Evolutionary conservation across 2,888 invertebrate genomes (phyloP).

Genomic region (Eilema sororculum): DNA sequence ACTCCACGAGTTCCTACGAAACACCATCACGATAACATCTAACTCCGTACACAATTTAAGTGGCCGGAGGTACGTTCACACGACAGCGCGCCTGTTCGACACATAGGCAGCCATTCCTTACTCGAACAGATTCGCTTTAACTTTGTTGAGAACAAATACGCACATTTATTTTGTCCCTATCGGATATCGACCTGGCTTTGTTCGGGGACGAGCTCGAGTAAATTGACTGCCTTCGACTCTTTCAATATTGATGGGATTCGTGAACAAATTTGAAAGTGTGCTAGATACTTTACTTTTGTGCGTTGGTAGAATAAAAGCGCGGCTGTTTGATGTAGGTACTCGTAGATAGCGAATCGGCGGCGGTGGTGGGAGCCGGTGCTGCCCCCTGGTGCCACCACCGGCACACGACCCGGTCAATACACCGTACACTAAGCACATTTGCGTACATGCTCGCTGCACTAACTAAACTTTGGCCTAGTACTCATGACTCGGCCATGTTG

Average conservation of each 20-base stretch:
- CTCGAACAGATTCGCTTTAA: constrained; percentile 21
- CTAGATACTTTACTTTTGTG: constrained; percentile 7
- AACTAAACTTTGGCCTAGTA: constrained; percentile 10
- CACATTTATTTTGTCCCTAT: constrained; percentile 17
- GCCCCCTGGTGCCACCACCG: not conserved
- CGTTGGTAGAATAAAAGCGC: not conserved
- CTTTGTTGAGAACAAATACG: constrained; percentile 19
- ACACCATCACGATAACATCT: constrained; percentile 27
- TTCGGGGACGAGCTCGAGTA: constrained; percentile 10
- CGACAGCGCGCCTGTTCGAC: constrained; percentile 15
- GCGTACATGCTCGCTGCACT: constrained; percentile 9
- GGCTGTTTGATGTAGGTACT: constrained; percentile 5
- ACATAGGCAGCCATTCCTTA: constrained; percentile 18
- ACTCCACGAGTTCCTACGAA: constrained; percentile 10
- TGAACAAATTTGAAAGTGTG: constrained; percentile 15
- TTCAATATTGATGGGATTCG: constrained; percentile 20
- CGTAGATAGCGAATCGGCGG: not conserved
- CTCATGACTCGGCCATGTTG: not conserved
- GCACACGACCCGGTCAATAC: constrained; percentile 16
- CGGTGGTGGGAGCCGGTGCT: constrained; percentile 5
- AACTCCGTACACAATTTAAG: constrained; percentile 23
- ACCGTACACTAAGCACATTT: constrained; percentile 17
- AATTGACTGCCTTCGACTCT: constrained; percentile 18
- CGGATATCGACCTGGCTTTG: constrained; percentile 24
- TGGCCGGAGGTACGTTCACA: constrained; percentile 13